Base-by-base conservation (phyloP, 2,888 invertebrate genomes). In the Protophormia terraenovae region DNA sequence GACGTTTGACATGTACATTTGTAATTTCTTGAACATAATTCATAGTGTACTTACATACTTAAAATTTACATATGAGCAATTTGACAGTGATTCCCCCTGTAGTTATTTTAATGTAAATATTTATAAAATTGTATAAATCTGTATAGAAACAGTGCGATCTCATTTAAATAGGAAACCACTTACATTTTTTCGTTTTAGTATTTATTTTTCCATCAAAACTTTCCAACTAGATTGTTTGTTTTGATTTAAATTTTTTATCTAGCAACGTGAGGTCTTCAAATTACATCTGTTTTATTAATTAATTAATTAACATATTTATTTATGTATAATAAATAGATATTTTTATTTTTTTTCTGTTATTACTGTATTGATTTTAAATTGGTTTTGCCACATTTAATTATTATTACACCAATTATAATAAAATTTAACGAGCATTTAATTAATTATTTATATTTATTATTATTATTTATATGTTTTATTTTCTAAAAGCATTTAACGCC, bases 351-450 rank as follows among this genome's bases (percentile, higher is more conserved):
- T 27, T 72, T 14, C 14, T 14, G 14, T 72, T 22, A 22, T 32
- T 72, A 3, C 8, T 27, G 0, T 60, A 27, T 66, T 66, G 45
- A 41, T 27, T 45, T 24, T 7, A 24, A 41, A 38, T 45, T 66
- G 45, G 7, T 66, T 45, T n/a, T 24, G 22, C 5, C 14, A 35
- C 5, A 58, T 14, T 24, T 66, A 64, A 41, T 64, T 22, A 47
- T 16, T 29, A 53, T 53, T 27, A 53, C 64, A 47, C 29, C 10
- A 24, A 6, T 27, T 53, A 10, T 19, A 60, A 45, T n/a, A 16
- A 14, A 19, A 50, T 41, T 62, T 32, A 67, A 75, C 29, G 53
- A 75, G 69, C 69, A 69, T 66, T 41, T 69, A 75, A 75, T 75
- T 75, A 67, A 53, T 69, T 75, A 67, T 38, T 69, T 47, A 53